Evolutionary conservation across 1,140 invertebrate genomes (phyloP), one percentile per base, ranked within the genome.

Genomic region (Diabrotica virgifera): DNA sequence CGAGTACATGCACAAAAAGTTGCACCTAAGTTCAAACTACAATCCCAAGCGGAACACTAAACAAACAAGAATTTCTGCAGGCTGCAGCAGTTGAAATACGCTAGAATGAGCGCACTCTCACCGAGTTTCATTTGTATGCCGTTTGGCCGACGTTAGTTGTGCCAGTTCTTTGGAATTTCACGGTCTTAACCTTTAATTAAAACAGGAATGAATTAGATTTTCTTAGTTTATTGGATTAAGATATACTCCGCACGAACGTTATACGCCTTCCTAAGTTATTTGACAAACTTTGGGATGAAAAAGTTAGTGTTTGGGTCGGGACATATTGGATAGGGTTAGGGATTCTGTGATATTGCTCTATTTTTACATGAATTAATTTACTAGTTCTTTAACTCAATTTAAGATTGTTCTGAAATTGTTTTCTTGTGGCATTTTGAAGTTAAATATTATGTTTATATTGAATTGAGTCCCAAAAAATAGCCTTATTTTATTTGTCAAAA

Each of bases 131-230:
- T 46, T 46, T 46, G 40, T 46, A 46, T 46, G 40, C 40, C n/a
- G 2, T 46, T 46, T 46, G 40, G n/a, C 8, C 40, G 40, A 10
- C 8, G 40, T 46, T 46, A 46, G 40, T 46, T 46, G 40, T 46
- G n/a, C 40, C n/a, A 46, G 40, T 46, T 46, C 40, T 46, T 46
- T 46, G 40, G 40, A 46, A 46, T 46, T 46, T 46, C 40, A 46
- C 40, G 40, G 40, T 46, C 40, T 46, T 46, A 46, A 46, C 40
- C 40, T 46, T 46, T 46, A 46, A 46, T 46, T 46, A 46, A 46
- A 46, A 8, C n/a, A 46, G n/a, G n/a, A n/a, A 8, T n/a, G 40
- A 46, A 46, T 10, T 46, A 46, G 40, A n/a, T 46, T 46, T 46
- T 10, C 40, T 8, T 46, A 10, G 8, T 10, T 46, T 46, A 46